These are phyloP conservation scores for Plestiodon gilberti DNA, from an alignment of 2,113 vertebrate genomes.

Conservation along the genomic window DNA sequence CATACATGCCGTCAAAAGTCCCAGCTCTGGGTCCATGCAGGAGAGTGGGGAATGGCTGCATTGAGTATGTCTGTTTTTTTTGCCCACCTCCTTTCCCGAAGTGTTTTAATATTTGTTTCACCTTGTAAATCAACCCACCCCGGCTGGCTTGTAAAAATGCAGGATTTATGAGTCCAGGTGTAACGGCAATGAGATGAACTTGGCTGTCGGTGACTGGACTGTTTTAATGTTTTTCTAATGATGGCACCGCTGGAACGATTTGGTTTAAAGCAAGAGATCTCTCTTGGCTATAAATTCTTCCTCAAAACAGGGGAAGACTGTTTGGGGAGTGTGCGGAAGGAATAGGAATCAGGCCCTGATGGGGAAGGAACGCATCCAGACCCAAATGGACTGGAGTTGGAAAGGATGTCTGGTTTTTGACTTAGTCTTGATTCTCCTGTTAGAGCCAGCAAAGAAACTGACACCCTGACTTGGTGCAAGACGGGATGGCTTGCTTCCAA, in stretches of 20 bases:
- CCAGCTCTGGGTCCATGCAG: neutral
- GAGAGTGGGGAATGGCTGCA: neutral
- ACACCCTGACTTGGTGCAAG: accelerated
- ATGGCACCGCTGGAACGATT: neutral
- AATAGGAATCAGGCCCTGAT: neutral
- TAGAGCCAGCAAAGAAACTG: too few relatives aligned
- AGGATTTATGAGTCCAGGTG: conserved; percentile 65
- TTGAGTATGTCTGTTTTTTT: neutral
- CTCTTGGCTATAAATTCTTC: neutral
- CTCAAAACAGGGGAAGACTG: neutral
- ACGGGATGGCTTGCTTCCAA: accelerated
- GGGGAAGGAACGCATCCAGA: accelerated
- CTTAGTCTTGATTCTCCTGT: accelerated
- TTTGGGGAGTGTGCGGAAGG: neutral
- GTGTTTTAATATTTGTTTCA: conserved; percentile 34
- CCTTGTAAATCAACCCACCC: conserved; percentile 46
- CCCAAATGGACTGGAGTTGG: accelerated
- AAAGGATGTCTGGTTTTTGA: accelerated
- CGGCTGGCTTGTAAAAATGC: neutral
- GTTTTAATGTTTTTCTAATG: conserved; percentile 46
- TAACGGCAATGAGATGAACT: neutral
- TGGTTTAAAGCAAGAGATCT: neutral
- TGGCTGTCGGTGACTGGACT: neutral
- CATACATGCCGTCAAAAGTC: neutral
- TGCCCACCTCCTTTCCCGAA: neutral